phyloP scores from a whole-genome alignment of 2,113 vertebrate species.

The human region GRCh38 chr11:82739501-82740000 shows the following conservation, averaged over 20 bases:
- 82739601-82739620: background rate
- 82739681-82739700: background rate
- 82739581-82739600: background rate
- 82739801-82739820: too few species aligned
- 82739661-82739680: background rate
- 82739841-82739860: too few species aligned
- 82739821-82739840: too few species aligned
- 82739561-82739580: background rate
- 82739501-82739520: background rate
- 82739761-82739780: background rate
- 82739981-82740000: too few species aligned
- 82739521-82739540: background rate
- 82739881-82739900: too few species aligned
- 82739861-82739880: too few species aligned
- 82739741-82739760: background rate
- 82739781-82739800: too few species aligned
- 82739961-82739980: too few species aligned
- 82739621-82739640: background rate
- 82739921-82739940: too few species aligned
- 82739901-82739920: too few species aligned
- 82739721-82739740: background rate
- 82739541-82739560: background rate
- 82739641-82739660: background rate
- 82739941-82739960: too few species aligned
- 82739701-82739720: background rate